Percentiles rank a stretch among this genome's conserved stretches.
These are phyloP conservation scores for Conchocele bisecta DNA, from an alignment of 2,888 invertebrate genomes.

Conservation along the genomic window DNA sequence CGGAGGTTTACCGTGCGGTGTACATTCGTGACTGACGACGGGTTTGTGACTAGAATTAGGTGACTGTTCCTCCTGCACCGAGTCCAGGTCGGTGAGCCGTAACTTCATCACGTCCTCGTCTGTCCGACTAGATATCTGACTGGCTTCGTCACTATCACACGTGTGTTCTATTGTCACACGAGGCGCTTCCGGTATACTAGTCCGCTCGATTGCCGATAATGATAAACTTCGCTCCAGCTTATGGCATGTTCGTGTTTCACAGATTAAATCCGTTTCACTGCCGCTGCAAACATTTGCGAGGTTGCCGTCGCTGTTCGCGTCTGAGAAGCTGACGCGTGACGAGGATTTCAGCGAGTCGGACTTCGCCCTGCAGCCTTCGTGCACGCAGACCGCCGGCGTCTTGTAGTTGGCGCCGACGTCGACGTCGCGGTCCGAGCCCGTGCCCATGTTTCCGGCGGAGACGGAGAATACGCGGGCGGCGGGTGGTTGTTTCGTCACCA, in stretches of 20 bases:
- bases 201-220: constrained; percentile 66
- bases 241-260: constrained; percentile 12
- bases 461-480: constrained; percentile 39
- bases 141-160: not conserved
- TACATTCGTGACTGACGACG: too few species aligned
- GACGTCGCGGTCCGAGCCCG: constrained; percentile 12
- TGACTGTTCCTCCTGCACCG: not conserved
- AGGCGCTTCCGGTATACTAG: constrained; percentile 26
- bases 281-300: constrained; percentile 52
- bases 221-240: constrained; percentile 65
- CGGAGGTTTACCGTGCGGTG: constrained; percentile 50
- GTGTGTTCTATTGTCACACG: too few species aligned
- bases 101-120: not conserved
- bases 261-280: constrained; percentile 33
- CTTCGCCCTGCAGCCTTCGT: constrained; percentile 17
- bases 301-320: constrained; percentile 49
- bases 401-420: constrained; percentile 53
- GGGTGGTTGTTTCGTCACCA: constrained; percentile 52
- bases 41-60: constrained; percentile 19
- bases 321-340: constrained; percentile 56
- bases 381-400: constrained; percentile 9
- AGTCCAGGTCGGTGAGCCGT: not conserved
- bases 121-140: not conserved
- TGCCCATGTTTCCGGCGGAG: constrained; percentile 52
- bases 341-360: constrained; percentile 40